Evolutionary conservation across 2,888 invertebrate genomes (phyloP), one percentile per base, ranked within the genome.

Genomic region (Schrankia costaestrigalis): DNA sequence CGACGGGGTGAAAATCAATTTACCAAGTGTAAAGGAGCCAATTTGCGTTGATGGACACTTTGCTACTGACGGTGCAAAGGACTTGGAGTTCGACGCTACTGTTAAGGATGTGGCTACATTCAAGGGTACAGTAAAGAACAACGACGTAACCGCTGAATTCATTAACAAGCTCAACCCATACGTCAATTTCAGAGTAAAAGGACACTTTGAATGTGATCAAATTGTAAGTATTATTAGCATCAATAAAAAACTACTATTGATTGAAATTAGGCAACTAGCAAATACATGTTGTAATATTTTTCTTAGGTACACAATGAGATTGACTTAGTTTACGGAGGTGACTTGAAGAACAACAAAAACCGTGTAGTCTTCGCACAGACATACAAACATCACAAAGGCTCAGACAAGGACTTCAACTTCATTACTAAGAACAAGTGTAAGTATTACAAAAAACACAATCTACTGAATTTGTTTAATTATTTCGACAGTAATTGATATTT

Each of bases 241-340:
- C n/a, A n/a, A n/a, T n/a, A n/a, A n/a, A n/a, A n/a, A n/a, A n/a
- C n/a, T n/a, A n/a, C n/a, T n/a, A n/a, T n/a, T n/a, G n/a, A n/a
- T n/a, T n/a, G n/a, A n/a, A n/a, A n/a, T n/a, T n/a, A n/a, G n/a
- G n/a, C n/a, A n/a, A n/a, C n/a, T n/a, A n/a, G n/a, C n/a, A n/a
- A 3, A 11, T 18, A 9, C 1, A 9, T 12, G 18, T 22, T 22
- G n/a, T 22, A 29, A 26, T 18, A 15, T 9, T 32, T 14, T 28
- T 21, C 17, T 6, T 35, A 85, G 83, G 41, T 62, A 30, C 84
- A 73, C 53, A 89, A 90, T 46, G 89, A 89, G 26, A 51, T 92
- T 2, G 80, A 90, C 21, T 54, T 94, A 6, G 72, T 89, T 11
- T 92, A 93, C 58, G 92, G 93, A 0, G 73, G 82, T 0, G 92